These are phyloP conservation scores for Calcarius lapponicus DNA, from an alignment of 2,797 vertebrate genomes.

Conservation along the genomic window DNA sequence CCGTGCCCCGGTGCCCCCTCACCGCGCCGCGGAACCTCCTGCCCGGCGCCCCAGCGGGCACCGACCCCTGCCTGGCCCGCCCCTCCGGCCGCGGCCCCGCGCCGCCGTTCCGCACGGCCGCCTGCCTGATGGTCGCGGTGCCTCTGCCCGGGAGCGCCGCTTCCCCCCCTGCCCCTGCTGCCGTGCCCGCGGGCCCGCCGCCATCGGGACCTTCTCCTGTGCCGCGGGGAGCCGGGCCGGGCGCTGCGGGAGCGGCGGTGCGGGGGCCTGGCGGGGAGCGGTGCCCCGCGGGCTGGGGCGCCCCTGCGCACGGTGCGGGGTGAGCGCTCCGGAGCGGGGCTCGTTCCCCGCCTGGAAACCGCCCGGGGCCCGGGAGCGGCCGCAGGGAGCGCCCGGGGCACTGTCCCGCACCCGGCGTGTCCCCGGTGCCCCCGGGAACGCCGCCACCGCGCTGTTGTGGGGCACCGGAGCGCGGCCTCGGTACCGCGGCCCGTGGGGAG, in stretches of 20 bases:
- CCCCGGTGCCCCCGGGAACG: not conserved
- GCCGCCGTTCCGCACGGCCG: not conserved
- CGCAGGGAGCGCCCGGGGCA: not conserved
- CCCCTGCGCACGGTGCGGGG: not conserved
- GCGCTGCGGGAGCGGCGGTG: not conserved
- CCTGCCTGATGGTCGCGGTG: not conserved
- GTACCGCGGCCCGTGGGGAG: not conserved
- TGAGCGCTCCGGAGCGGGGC: not conserved
- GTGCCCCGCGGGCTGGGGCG: not conserved
- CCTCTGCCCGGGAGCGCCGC: not conserved
- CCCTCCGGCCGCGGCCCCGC: not conserved
- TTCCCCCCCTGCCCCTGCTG: not conserved
- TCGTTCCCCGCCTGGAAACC: not conserved
- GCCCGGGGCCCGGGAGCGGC: not conserved
- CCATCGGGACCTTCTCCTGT: not conserved
- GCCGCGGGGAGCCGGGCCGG: not conserved
- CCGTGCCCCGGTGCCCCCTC: not conserved
- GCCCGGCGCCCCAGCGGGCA: not conserved
- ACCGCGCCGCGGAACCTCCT: not conserved
- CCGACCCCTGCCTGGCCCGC: not conserved
- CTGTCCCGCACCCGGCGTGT: not conserved
- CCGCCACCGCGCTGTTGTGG: fast-evolving
- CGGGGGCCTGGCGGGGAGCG: not conserved
- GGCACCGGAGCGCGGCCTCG: not conserved
- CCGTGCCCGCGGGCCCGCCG: not conserved